Evolutionary conservation across 37 sponge, comb jelly and placozoan genomes (phyloP).

Genomic region (Ianthella basta): DNA sequence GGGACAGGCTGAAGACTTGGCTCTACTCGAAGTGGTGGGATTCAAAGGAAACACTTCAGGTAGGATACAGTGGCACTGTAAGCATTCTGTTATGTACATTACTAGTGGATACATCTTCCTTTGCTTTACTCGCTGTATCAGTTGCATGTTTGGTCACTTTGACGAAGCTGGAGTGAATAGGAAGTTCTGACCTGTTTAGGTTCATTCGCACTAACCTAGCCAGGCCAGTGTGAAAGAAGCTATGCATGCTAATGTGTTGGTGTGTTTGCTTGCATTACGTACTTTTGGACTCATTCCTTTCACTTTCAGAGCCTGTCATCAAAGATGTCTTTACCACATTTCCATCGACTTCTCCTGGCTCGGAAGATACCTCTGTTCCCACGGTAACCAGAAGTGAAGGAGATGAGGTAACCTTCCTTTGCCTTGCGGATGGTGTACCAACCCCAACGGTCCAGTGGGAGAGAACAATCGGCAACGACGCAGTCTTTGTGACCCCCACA

Average conservation of each 20-base stretch:
- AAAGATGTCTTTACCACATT: background rate
- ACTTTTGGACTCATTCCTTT: background rate
- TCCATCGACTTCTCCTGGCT: background rate
- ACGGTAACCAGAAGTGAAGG: background rate
- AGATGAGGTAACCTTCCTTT: slow-evolving; percentile 6
- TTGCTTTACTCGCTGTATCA: no score
- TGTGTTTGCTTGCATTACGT: background rate
- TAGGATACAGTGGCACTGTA: background rate
- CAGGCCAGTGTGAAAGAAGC: no score
- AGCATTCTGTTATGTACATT: background rate
- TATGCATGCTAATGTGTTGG: background rate
- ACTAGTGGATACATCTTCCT: no score
- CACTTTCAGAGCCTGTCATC: slow-evolving; percentile 6
- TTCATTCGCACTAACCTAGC: no score
- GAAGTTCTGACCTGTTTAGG: no score
- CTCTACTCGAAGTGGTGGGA: slow-evolving; percentile 4
- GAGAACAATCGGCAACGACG: background rate
- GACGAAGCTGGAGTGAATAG: no score
- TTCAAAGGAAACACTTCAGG: slow-evolving; percentile 23
- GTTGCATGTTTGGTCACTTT: no score
- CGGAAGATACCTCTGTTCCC: no score
- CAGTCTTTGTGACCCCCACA: background rate
- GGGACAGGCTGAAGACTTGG: slow-evolving; percentile 2
- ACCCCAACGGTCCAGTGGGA: background rate
- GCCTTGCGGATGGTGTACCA: slow-evolving; percentile 11